phyloP scores from a whole-genome alignment of 2,888 invertebrate genomes.

The Amphipoea oculea region DNA sequence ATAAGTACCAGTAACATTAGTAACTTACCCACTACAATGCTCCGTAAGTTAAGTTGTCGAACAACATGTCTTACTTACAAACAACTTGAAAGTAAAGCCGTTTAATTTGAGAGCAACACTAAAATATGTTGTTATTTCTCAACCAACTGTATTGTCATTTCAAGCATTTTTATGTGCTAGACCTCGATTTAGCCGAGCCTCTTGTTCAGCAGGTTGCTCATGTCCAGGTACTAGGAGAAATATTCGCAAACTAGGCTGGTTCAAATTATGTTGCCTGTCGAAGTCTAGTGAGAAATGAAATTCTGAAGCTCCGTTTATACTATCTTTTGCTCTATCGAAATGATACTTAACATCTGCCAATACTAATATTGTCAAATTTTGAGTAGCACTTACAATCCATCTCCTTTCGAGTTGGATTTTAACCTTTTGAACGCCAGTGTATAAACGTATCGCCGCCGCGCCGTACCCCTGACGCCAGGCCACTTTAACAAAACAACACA shows the following conservation, averaged over 20 bases:
- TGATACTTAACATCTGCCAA: not conserved
- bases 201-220: slow-evolving; percentile 23
- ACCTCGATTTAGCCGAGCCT: slow-evolving; percentile 38
- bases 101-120: slow-evolving; percentile 39
- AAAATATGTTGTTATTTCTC: slow-evolving; percentile 51
- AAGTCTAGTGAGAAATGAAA: not conserved
- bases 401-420: not conserved
- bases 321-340: not conserved
- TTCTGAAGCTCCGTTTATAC: not conserved
- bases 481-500: no score
- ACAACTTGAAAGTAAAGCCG: slow-evolving; percentile 36
- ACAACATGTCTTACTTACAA: slow-evolving; percentile 29
- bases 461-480: no score
- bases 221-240: not conserved
- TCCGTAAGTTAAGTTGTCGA: slow-evolving; percentile 26
- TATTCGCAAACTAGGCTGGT: slow-evolving; percentile 1
- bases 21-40: slow-evolving; percentile 29
- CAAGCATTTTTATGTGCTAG: slow-evolving; percentile 44
- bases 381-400: not conserved
- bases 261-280: not conserved
- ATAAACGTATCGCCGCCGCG: no score
- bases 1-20: slow-evolving; percentile 19
- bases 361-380: not conserved
- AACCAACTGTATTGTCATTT: slow-evolving; percentile 47
- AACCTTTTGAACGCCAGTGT: no score